Percentiles rank a stretch among this genome's conserved stretches.
Evolutionary conservation across 2,113 vertebrate species (phyloP).

Genomic region (Apus apus): DNA sequence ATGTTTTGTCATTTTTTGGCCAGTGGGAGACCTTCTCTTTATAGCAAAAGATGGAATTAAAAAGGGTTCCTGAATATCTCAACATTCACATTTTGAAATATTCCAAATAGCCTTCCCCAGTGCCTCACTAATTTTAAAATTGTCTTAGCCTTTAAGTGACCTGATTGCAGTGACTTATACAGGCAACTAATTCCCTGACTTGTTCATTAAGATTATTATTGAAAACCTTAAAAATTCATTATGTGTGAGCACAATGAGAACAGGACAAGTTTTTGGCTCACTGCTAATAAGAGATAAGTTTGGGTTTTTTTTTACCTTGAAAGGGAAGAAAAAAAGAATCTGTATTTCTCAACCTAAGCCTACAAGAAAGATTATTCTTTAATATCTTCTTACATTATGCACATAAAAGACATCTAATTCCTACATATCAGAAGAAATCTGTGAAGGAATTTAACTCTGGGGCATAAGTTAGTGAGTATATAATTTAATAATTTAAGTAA

Average conservation of each 20-base stretch:
- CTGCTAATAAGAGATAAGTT: conserved; percentile 33
- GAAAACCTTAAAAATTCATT: conserved; percentile 65
- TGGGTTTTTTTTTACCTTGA: conserved; percentile 23
- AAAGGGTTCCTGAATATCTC: conserved; percentile 16
- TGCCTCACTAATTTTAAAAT: conserved; percentile 28
- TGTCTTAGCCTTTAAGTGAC: conserved; percentile 53
- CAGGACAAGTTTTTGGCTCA: conserved; percentile 60
- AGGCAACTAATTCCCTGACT: conserved; percentile 57
- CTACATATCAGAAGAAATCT: not conserved
- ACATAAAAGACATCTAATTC: not conserved
- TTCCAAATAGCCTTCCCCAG: conserved; percentile 6
- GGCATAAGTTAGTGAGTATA: not conserved
- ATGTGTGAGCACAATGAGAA: conserved; percentile 43
- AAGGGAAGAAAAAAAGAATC: not conserved
- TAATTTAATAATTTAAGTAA: not conserved
- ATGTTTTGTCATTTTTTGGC: conserved; percentile 1
- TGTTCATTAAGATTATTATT: conserved; percentile 64
- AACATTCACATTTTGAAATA: conserved; percentile 30
- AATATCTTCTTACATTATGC: not conserved
- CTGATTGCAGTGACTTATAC: not conserved
- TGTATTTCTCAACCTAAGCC: not conserved
- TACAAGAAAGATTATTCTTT: not conserved
- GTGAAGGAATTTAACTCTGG: not conserved
- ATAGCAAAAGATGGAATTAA: conserved; percentile 1
- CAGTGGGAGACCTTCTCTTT: conserved; percentile 8